phyloP scores from a whole-genome alignment of 2,797 vertebrate species.

The Silurus aristotelis region DNA sequence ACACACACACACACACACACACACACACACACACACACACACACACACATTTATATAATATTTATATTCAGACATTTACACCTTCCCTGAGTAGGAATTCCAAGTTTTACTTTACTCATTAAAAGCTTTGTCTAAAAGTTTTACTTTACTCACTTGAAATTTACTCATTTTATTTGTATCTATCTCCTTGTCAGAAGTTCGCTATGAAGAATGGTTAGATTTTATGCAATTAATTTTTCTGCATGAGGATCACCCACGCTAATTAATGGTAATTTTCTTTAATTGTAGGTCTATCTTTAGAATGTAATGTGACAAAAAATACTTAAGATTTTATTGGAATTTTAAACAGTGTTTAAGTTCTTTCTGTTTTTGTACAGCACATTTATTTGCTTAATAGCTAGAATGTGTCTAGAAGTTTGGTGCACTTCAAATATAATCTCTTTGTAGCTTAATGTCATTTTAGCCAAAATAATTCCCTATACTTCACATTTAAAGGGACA shows the following conservation, averaged over 20 bases:
- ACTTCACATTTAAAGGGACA: background rate
- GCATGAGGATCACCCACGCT: background rate
- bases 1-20: too few species aligned
- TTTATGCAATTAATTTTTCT: background rate
- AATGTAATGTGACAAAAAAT: background rate
- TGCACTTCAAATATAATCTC: background rate
- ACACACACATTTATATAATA: too few species aligned
- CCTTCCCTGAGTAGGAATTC: too few species aligned
- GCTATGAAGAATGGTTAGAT: background rate
- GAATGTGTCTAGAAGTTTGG: background rate
- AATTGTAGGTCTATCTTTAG: background rate
- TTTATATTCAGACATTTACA: too few species aligned
- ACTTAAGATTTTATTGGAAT: background rate
- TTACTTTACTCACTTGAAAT: too few species aligned
- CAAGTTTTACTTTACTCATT: too few species aligned
- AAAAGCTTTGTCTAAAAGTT: too few species aligned
- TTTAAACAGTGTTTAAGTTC: background rate
- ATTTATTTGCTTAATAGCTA: slow-evolving; percentile 1
- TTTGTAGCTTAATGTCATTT: background rate
- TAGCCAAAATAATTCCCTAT: background rate
- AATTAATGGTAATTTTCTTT: background rate
- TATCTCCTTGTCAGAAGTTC: background rate
- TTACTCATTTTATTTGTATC: too few species aligned
- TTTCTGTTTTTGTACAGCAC: background rate
- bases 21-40: too few species aligned